Conservation (phyloP, 2,888 invertebrate genomes). For the Pyrgus malvae region DNA sequence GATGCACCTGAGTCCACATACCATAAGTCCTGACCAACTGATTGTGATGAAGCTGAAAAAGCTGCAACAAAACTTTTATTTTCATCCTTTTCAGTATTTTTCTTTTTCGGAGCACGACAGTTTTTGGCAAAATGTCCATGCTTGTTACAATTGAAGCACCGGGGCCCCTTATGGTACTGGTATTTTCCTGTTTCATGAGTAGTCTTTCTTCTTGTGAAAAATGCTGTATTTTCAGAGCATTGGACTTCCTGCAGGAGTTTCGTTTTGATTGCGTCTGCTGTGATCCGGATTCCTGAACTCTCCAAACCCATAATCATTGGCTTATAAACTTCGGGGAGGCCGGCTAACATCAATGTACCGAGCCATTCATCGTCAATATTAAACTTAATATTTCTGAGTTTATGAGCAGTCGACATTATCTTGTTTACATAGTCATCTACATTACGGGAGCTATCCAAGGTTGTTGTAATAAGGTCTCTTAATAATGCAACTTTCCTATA, state of each 20-base stretch:
- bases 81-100: background rate
- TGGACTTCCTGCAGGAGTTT: constrained; percentile 31
- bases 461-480: constrained; percentile 16
- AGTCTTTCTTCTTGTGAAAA: constrained; percentile 17
- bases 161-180: constrained; percentile 12
- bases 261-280: constrained; percentile 28
- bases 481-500: constrained; percentile 20
- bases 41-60: background rate
- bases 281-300: constrained; percentile 28
- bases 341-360: constrained; percentile 30
- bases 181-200: background rate
- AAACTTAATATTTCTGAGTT: constrained; percentile 32
- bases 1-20: constrained; percentile 11
- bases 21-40: background rate
- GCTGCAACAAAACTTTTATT: background rate
- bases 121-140: constrained; percentile 24
- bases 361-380: constrained; percentile 34
- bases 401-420: constrained; percentile 31
- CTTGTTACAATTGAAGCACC: constrained; percentile 28
- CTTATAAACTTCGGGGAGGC: constrained; percentile 31
- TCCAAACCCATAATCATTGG: constrained; percentile 37
- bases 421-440: constrained; percentile 31
- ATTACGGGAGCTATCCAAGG: background rate
- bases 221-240: constrained; percentile 17
- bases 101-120: constrained; percentile 19